Percentiles rank a stretch among this genome's conserved stretches.
phyloP scores from a whole-genome alignment of 1,140 invertebrate genomes.

The Trichonephila inaurata region DNA sequence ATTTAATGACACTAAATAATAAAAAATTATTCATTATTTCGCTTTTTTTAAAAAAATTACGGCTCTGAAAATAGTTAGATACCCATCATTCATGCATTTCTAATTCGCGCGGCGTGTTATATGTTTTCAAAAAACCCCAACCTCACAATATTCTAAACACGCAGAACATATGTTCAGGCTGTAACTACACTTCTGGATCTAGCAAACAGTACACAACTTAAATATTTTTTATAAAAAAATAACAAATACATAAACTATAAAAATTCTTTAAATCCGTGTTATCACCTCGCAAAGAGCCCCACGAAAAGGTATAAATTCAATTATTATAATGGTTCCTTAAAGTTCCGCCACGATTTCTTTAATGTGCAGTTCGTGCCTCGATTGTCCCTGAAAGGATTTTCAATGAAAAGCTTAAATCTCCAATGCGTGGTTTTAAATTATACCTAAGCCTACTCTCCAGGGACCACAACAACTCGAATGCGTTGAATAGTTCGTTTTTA shows the following conservation, averaged over 20 bases:
- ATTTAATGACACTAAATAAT: too few species aligned
- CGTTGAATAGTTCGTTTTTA: not conserved
- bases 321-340: not conserved
- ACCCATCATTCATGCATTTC: too few species aligned
- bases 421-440: not conserved
- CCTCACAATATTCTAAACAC: too few species aligned
- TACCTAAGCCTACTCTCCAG: not conserved
- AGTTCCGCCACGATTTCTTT: not conserved
- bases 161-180: too few species aligned
- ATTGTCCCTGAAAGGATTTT: not conserved
- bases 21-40: too few species aligned
- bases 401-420: not conserved
- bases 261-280: not conserved
- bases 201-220: too few species aligned
- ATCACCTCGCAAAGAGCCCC: not conserved
- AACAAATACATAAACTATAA: not conserved
- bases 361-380: not conserved
- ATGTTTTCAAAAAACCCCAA: too few species aligned
- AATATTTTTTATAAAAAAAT: not conserved
- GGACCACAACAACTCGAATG: conserved; percentile 1
- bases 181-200: too few species aligned
- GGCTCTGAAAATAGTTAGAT: too few species aligned
- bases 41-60: too few species aligned
- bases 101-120: too few species aligned
- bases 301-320: not conserved